Percentiles rank a stretch among this genome's conserved stretches.
Conservation (phyloP, 2,113 vertebrate genomes). For the Mustelus asterias region DNA sequence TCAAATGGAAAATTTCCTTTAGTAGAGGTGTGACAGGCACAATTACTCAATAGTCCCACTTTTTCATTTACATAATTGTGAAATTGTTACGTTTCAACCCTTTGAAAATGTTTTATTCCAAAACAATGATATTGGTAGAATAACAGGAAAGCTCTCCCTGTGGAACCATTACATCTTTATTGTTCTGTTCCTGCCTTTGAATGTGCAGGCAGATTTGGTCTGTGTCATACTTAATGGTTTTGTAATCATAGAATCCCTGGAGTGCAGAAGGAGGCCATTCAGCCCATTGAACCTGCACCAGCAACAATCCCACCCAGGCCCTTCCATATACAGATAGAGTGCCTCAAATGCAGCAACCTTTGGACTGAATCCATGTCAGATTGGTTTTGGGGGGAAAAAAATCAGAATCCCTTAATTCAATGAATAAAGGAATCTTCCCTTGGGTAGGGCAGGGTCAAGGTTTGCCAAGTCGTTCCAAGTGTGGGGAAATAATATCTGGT, state of each 20-base stretch:
- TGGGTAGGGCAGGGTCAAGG: no score
- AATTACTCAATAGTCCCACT: constrained; percentile 2
- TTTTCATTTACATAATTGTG: constrained; percentile 22
- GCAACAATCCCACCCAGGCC: no score
- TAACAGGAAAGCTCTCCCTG: constrained; percentile 53
- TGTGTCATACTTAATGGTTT: constrained; percentile 39
- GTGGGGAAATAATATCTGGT: no score
- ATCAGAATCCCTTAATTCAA: no score
- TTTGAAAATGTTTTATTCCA: constrained; percentile 33
- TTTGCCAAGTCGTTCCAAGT: no score
- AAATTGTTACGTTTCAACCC: neutral
- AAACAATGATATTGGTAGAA: constrained; percentile 45
- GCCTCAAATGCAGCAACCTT: no score
- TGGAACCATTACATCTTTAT: constrained; percentile 44
- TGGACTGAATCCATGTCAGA: no score
- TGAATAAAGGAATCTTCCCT: no score
- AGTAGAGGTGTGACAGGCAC: neutral
- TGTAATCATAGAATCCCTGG: neutral
- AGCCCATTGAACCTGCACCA: no score
- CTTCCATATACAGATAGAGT: neutral
- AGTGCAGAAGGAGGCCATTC: no score
- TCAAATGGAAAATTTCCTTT: constrained; percentile 23
- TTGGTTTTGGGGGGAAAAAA: no score
- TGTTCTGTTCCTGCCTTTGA: constrained; percentile 45
- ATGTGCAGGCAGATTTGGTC: constrained; percentile 42